phyloP scores from a whole-genome alignment of 2,113 vertebrate species.

The Cyanocitta stelleri region DNA sequence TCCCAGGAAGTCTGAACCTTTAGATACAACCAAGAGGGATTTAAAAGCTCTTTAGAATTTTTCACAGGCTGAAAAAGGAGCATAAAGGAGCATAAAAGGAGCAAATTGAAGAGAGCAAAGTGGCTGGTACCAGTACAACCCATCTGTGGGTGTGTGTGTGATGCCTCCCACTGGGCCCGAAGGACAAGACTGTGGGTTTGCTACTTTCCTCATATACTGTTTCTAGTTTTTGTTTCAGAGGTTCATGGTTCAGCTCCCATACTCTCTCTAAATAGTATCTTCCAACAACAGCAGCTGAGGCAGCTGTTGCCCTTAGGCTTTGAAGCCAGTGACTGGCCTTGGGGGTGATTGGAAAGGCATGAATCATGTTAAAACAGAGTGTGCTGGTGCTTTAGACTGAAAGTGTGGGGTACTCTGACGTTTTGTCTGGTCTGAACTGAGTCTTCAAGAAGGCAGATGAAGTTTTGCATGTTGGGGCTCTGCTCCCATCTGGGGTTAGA shows the following conservation, averaged over 20 bases:
- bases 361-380: not conserved
- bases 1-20: not conserved
- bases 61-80: not conserved
- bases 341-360: not conserved
- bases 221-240: not conserved
- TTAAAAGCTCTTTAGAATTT: not conserved
- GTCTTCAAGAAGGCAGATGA: not conserved
- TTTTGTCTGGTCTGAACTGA: not conserved
- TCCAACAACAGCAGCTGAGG: not conserved
- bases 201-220: not conserved
- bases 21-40: not conserved
- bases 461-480: not conserved
- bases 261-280: not conserved
- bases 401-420: not conserved
- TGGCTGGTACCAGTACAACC: not conserved
- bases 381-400: not conserved
- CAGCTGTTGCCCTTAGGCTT: not conserved
- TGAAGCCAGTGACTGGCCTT: not conserved
- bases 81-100: not conserved
- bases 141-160: not conserved
- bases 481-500: not conserved
- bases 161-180: rapidly evolving
- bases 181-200: not conserved
- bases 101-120: not conserved
- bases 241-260: not conserved